These are phyloP conservation scores for Tipula lateralis DNA, from an alignment of 2,888 invertebrate species.

Conservation along the genomic window DNA sequence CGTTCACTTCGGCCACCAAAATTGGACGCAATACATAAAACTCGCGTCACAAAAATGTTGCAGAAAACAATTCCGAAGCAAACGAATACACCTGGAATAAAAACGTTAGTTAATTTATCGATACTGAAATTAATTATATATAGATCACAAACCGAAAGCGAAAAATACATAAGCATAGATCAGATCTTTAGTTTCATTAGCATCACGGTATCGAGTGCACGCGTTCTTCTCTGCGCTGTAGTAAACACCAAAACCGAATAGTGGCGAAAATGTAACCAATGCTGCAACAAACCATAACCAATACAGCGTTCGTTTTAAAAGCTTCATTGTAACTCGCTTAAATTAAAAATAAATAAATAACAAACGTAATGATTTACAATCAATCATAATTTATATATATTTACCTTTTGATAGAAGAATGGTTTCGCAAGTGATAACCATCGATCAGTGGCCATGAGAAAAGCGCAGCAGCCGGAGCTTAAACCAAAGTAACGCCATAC, in stretches of 20 bases:
- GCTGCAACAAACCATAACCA: constrained; percentile 65
- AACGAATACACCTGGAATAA: constrained; percentile 62
- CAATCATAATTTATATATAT: constrained; percentile 2
- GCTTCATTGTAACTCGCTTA: constrained; percentile 75
- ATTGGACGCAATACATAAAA: constrained; percentile 54
- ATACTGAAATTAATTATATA: background rate
- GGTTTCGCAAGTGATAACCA: constrained; percentile 82
- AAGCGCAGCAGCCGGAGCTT: constrained; percentile 81
- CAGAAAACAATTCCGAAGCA: constrained; percentile 74
- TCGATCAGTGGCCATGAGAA: constrained; percentile 82
- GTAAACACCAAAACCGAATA: constrained; percentile 69
- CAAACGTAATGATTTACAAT: background rate
- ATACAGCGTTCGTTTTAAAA: constrained; percentile 66
- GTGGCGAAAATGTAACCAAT: constrained; percentile 67
- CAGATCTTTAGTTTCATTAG: constrained; percentile 58
- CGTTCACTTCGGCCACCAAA: constrained; percentile 47
- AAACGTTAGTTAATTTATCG: too few species aligned
- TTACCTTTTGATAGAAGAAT: constrained; percentile 81
- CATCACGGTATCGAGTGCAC: constrained; percentile 71
- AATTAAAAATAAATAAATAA: constrained; percentile 40
- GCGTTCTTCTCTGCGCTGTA: constrained; percentile 52
- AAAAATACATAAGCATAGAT: constrained; percentile 74
- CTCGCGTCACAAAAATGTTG: constrained; percentile 75
- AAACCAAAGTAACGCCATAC: constrained; percentile 77
- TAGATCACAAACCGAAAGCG: constrained; percentile 60